Conservation (phyloP, 2,797 vertebrate species). For the Diceros bicornis region DNA sequence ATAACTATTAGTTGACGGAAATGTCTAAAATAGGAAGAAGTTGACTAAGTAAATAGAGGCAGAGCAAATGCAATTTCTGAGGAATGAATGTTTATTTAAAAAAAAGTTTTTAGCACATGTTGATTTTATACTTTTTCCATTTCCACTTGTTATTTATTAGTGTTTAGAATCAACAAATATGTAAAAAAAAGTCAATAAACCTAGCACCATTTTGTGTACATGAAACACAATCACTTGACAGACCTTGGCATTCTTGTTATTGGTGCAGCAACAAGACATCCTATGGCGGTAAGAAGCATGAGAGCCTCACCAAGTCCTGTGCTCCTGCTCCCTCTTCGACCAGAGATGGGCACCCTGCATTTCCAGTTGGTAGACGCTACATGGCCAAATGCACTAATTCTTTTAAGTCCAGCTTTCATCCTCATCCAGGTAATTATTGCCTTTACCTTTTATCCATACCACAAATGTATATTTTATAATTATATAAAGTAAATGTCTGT, state of each 20-base stretch:
- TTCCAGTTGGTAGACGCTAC: not conserved
- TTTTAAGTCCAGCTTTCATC: not conserved
- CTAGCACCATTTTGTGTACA: not conserved
- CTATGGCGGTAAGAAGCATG: not conserved
- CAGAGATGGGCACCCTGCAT: not conserved
- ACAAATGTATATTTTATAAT: not conserved
- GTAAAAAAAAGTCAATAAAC: conserved; percentile 15
- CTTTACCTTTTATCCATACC: not conserved
- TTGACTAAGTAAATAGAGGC: not conserved
- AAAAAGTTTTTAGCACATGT: not conserved
- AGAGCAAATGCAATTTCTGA: not conserved
- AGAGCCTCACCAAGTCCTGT: not conserved
- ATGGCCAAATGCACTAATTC: not conserved
- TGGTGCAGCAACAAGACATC: not conserved
- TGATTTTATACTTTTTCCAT: not conserved
- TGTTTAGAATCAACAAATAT: not conserved
- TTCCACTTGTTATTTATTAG: not conserved
- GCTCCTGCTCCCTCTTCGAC: not conserved
- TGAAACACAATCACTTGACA: not conserved
- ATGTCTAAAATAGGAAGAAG: not conserved
- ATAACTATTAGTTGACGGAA: not conserved
- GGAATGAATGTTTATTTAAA: not conserved
- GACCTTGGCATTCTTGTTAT: not conserved
- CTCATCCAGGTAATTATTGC: not conserved
- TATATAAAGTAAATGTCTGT: conserved; percentile 4